Base-by-base conservation (phyloP, 1,140 invertebrate genomes). In the Drosophila grimshawi region DNA sequence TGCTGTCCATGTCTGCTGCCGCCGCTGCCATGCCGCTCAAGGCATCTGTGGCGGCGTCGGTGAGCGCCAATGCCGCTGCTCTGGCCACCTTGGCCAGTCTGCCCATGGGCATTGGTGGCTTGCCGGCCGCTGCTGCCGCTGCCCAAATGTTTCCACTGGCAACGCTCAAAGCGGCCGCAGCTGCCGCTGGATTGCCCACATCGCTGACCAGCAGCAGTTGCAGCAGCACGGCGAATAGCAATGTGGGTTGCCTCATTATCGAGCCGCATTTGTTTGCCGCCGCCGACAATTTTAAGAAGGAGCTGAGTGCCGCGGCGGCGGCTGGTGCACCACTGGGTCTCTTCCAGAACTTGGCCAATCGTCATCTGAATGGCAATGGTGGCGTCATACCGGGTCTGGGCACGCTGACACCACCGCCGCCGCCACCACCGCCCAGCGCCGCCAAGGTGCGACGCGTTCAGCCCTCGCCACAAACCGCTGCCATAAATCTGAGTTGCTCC, bases 171-270 rank as follows among this genome's bases (percentile, higher is more conserved):
- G 81, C 90, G 29, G 78, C 86, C 1, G 85, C 85, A 7, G 82
- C 78, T 3, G 86, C 90, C 4, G 83, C 83, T 0, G 82, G 83
- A 10, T 35, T 86, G 5, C 80, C 83, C 10, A 43, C 55, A 43
- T 32, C 64, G 11, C 49, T 74, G 55, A 69, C 69, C 3, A 73
- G 69, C n/a, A 66, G 68, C 11, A 76, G 52, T 30, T 80, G 74
- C 60, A 78, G 72, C 60, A 78, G 76, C 62, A 64, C 45, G 53
- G 49, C 77, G 46, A 39, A 52, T 8, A 86, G 49, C 27, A 90
- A 88, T 56, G 90, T 92, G 5, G 90, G 90, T 41, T 92, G 90
- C 51, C 65, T 92, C n/a, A 92, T 92, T 7, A 92, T 92, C n/a
- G 90, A 92, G 48, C 90, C 90, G n/a, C 83, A 92, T 74, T 55